Conservation (phyloP, 1,140 invertebrate species). For the Lethocerus indicus region DNA sequence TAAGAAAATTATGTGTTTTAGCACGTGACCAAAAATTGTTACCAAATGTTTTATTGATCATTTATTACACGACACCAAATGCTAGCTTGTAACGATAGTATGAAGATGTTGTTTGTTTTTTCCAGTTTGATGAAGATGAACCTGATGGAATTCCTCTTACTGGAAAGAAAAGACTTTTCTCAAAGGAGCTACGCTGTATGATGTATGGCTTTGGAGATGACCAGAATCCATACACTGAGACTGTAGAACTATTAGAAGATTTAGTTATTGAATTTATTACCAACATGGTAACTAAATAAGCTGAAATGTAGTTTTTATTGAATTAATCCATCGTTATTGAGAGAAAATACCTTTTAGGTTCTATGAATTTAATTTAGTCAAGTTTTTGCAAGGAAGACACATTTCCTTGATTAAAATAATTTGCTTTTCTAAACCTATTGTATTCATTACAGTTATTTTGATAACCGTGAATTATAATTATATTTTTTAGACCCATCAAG, state of each 20-base stretch:
- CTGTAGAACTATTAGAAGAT: constrained; percentile 94
- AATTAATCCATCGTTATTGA: too few species aligned
- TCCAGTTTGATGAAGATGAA: constrained; percentile 43
- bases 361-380: too few species aligned
- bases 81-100: background rate
- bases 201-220: constrained; percentile 99
- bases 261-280: constrained; percentile 96
- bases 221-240: constrained; percentile 97
- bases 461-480: too few species aligned
- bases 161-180: constrained; percentile 68
- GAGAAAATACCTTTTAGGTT: too few species aligned
- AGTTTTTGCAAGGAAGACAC: too few species aligned
- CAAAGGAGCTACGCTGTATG: constrained; percentile 91
- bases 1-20: too few species aligned
- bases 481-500: constrained; percentile 50
- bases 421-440: too few species aligned
- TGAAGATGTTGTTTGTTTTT: constrained; percentile 1
- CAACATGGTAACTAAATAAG: constrained; percentile 75
- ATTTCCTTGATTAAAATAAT: too few species aligned
- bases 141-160: constrained; percentile 42
- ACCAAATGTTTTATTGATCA: too few species aligned
- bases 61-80: too few species aligned
- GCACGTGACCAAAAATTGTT: background rate
- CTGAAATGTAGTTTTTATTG: too few species aligned
- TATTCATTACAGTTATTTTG: too few species aligned